These are phyloP conservation scores for Bombus vancouverensis DNA, from an alignment of 1,140 invertebrate genomes.

Conservation along the genomic window DNA sequence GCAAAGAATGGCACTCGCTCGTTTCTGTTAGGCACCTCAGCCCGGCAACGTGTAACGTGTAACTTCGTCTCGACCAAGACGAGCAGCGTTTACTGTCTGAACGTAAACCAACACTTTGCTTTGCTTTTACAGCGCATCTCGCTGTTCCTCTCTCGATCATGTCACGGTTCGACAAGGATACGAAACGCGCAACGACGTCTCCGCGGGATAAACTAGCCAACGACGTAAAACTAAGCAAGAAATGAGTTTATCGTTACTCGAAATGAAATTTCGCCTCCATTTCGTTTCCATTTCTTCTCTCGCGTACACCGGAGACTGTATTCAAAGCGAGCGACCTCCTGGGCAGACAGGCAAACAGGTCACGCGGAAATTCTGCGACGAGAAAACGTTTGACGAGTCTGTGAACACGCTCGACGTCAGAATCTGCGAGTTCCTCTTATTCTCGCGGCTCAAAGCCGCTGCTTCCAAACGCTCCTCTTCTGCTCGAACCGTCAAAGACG, in stretches of 20 bases:
- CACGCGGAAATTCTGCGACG: constrained; percentile 18
- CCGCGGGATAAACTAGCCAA: not conserved
- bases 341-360: not conserved
- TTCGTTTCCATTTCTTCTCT: not conserved
- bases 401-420: not conserved
- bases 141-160: too few relatives aligned
- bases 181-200: too few relatives aligned
- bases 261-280: constrained; percentile 6
- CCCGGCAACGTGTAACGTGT: not conserved
- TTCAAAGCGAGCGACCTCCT: not conserved
- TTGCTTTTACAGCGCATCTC: too few relatives aligned
- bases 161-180: not conserved
- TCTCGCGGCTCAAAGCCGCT: not conserved
- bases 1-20: not conserved
- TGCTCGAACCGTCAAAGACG: constrained; percentile 22
- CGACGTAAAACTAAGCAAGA: not conserved
- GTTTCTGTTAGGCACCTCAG: too few relatives aligned
- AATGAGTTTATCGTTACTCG: not conserved
- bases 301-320: not conserved
- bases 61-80: not conserved
- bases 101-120: not conserved
- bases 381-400: constrained; percentile 3
- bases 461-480: not conserved
- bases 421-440: not conserved
- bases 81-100: constrained; percentile 24